Base-by-base conservation (phyloP, 2,797 vertebrate genomes). In the Karalla daura region DNA sequence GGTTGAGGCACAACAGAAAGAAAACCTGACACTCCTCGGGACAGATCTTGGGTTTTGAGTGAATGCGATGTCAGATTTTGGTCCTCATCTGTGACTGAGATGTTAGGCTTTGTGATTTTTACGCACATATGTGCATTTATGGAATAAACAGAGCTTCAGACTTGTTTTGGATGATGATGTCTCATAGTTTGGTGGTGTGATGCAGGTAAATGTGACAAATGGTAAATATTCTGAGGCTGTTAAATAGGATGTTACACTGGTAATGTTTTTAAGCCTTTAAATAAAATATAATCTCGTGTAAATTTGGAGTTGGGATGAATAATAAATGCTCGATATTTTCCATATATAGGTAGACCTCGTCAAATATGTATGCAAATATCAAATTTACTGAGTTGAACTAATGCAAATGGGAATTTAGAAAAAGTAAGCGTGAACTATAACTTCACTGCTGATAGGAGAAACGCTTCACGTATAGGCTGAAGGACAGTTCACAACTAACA, bases 401-500 rank as follows among this genome's bases (percentile, higher is more conserved):
- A 23, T 32, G 32, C 25, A 58, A 49, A 35, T 15, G 3, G 3
- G 63, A 23, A 65, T 50, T 39, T 43, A n/a, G 13, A 44, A 18
- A 40, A 33, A 50, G 27, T 13, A 27, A 50, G 15, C 32, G 44
- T 27, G 44, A 76, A 51, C 35, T 47, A 10, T 71, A 70, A 52
- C 36, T 47, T 51, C 21, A n/a, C 13, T 28, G n/a, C 27, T 23
- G 9, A 25, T 7, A 35, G 5, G 20, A 39, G n/a, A 54, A 25
- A 27, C 1, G 0, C 14, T 13, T 3, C 4, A 51, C 17, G 9
- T 15, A 61, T 47, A 70, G 39, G 40, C 51, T 59, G 60, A 81
- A 66, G 59, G 47, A 41, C n/a, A 61, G 44, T 72, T 83, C 35
- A 72, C 61, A 50, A 73, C 73, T 50, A 79, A 76, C 33, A 56